Evolutionary conservation across 2,113 vertebrate species (phyloP).

Genomic region (Cyrtonyx montezumae): DNA sequence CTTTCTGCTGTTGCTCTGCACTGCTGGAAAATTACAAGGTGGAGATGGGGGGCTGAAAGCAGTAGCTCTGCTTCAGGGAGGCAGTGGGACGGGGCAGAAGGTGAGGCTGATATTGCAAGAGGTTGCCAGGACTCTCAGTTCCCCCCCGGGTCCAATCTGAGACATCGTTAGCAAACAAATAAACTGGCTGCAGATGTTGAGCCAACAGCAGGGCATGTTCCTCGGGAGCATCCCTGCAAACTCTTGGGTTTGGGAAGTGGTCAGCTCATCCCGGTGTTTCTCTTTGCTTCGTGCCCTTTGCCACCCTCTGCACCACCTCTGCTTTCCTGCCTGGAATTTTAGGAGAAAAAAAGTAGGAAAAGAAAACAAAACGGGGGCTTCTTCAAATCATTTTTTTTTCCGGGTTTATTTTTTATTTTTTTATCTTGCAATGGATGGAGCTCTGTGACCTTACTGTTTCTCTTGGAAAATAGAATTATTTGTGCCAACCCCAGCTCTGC

Average conservation of each 20-base stretch:
- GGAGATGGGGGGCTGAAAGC: not conserved
- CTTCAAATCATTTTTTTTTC: not conserved
- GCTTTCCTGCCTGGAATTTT: not conserved
- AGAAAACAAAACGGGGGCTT: not conserved
- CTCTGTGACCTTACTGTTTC: not conserved
- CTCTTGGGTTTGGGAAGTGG: not conserved
- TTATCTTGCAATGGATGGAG: not conserved
- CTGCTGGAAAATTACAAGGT: fast-evolving
- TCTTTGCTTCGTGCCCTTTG: not conserved
- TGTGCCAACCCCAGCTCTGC: not conserved
- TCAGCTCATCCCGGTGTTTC: not conserved
- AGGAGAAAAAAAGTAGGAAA: not conserved
- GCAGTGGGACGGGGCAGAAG: not conserved
- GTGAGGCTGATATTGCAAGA: not conserved
- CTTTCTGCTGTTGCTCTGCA: not conserved
- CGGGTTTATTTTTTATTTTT: not conserved
- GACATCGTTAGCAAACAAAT: not conserved
- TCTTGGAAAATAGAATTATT: not conserved
- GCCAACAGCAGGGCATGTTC: fast-evolving
- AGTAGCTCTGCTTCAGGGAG: fast-evolving
- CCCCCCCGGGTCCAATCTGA: not conserved
- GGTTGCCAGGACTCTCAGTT: not conserved
- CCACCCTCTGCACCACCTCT: not conserved
- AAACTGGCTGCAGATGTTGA: conserved; percentile 39
- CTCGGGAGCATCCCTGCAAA: not conserved